Percentiles rank a stretch among this genome's conserved stretches.
phyloP scores from a whole-genome alignment of 1,140 invertebrate species.

The Chironomus tepperi region DNA sequence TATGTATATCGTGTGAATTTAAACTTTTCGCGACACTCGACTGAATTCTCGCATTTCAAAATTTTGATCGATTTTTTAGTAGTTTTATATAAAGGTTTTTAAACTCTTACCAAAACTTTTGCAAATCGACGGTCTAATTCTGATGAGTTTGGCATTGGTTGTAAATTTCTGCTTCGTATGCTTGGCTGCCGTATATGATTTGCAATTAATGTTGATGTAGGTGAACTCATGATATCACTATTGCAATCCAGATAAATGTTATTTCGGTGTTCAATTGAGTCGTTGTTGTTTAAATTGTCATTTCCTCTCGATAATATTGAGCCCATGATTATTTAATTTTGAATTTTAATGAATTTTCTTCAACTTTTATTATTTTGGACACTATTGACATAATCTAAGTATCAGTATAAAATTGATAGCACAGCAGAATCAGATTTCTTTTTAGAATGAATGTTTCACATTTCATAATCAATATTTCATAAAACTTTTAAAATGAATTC shows the following conservation, averaged over 20 bases:
- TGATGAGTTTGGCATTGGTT: slow-evolving; percentile 77
- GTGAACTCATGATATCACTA: not conserved
- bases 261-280: not conserved
- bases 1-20: no score
- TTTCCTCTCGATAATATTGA: slow-evolving; percentile 9
- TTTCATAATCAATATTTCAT: no score
- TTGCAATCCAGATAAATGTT: not conserved
- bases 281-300: slow-evolving; percentile 5
- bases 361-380: not conserved
- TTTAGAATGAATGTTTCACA: no score
- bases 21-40: not conserved
- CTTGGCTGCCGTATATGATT: slow-evolving; percentile 53
- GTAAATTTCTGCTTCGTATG: slow-evolving; percentile 63
- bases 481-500: no score
- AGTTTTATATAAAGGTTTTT: no score
- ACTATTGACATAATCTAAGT: not conserved
- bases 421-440: not conserved
- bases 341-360: not conserved
- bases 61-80: no score
- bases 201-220: not conserved
- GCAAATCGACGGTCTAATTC: slow-evolving; percentile 87
- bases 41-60: not conserved
- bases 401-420: not conserved
- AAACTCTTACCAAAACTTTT: slow-evolving; percentile 82
- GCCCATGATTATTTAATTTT: not conserved